Conservation (phyloP, 2,797 vertebrate genomes). For the Malurus leucopterus region DNA sequence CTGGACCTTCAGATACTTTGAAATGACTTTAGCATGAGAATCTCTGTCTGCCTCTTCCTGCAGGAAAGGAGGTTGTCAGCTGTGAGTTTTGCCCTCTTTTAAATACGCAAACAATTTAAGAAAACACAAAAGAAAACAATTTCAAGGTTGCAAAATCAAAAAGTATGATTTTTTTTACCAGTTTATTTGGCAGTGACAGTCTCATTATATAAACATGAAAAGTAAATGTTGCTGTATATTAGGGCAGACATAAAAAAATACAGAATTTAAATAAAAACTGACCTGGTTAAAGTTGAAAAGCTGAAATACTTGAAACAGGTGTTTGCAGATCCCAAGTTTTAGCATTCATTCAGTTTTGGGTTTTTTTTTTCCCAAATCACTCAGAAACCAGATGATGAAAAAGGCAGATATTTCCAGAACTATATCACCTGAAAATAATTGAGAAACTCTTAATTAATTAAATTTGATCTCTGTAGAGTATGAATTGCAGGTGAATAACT, state of each 20-base stretch:
- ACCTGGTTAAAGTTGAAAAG: slow-evolving; percentile 3
- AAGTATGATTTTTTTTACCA: background rate
- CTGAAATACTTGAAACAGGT: background rate
- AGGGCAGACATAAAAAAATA: background rate
- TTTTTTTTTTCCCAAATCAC: background rate
- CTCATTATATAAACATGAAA: slow-evolving; percentile 21
- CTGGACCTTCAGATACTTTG: background rate
- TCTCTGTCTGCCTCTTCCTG: background rate
- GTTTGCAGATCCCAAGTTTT: background rate
- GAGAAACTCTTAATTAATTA: background rate
- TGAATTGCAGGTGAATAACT: background rate
- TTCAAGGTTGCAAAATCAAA: slow-evolving; percentile 12
- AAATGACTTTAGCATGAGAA: background rate
- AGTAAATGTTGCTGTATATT: background rate
- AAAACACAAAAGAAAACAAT: background rate
- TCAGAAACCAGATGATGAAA: background rate
- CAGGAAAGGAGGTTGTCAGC: background rate
- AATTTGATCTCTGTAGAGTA: background rate
- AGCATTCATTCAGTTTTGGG: background rate
- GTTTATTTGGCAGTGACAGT: background rate
- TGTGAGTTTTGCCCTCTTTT: background rate
- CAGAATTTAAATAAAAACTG: slow-evolving; percentile 2
- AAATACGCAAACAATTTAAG: background rate
- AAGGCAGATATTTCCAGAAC: background rate
- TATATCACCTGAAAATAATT: background rate